Conservation (phyloP, 2,113 vertebrate genomes). For the Clarias gariepinus region DNA sequence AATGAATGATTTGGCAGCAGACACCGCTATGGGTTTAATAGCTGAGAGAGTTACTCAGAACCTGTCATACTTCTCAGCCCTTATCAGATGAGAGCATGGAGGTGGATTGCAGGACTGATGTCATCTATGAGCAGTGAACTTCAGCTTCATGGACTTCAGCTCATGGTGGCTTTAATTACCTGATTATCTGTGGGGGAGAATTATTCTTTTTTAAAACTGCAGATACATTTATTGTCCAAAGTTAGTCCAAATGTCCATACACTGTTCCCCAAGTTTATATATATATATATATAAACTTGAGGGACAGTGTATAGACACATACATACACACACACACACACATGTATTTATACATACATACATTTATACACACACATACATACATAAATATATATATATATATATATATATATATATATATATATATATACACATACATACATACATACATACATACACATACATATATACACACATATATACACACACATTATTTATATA, state of each 20-base stretch:
- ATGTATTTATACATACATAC: too few relatives aligned
- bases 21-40: not conserved
- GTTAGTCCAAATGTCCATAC: not conserved
- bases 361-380: too few relatives aligned
- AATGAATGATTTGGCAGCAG: not conserved
- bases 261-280: too few relatives aligned
- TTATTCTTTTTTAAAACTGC: not conserved
- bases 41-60: not conserved
- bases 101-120: not conserved
- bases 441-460: too few relatives aligned
- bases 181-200: not conserved
- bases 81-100: not conserved
- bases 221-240: not conserved
- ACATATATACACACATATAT: too few relatives aligned
- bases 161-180: not conserved
- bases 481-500: too few relatives aligned
- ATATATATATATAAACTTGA: too few relatives aligned
- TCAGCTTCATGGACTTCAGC: not conserved
- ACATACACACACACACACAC: too few relatives aligned
- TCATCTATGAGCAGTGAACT: not conserved
- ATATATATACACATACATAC: too few relatives aligned
- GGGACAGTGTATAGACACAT: too few relatives aligned
- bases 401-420: too few relatives aligned
- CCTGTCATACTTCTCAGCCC: not conserved
- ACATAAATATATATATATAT: too few relatives aligned